Evolutionary conservation across 2,888 invertebrate genomes (phyloP).

Genomic region (Dinocampus coccinellae): DNA sequence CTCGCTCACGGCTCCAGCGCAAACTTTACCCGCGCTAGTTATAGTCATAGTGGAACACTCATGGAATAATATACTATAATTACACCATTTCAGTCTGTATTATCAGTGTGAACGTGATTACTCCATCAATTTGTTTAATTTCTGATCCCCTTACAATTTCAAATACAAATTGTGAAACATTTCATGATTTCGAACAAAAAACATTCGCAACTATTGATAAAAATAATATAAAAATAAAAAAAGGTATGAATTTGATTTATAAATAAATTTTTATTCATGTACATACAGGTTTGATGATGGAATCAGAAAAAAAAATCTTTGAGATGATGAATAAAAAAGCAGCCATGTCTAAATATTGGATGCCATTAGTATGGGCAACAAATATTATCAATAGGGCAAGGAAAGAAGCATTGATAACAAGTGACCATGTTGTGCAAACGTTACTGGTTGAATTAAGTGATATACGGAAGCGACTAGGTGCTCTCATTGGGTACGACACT

Average conservation of each 20-base stretch:
- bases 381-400: conserved; percentile 91
- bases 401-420: conserved; percentile 85
- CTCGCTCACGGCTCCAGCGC: too few species aligned
- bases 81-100: too few species aligned
- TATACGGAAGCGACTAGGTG: conserved; percentile 85
- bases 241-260: not conserved
- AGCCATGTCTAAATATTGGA: conserved; percentile 93
- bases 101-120: too few species aligned
- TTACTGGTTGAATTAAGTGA: conserved; percentile 90
- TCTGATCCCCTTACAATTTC: too few species aligned
- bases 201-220: too few species aligned
- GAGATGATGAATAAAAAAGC: conserved; percentile 91
- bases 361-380: conserved; percentile 94
- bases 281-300: conserved; percentile 85
- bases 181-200: too few species aligned
- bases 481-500: conserved; percentile 90
- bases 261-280: not conserved
- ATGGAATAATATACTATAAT: too few species aligned
- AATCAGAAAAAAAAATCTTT: conserved; percentile 91
- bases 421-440: conserved; percentile 94
- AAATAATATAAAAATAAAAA: too few species aligned
- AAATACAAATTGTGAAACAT: too few species aligned
- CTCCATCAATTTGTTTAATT: too few species aligned
- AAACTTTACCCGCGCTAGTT: too few species aligned
- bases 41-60: too few species aligned